Evolutionary conservation across 2,888 invertebrate species (phyloP).

Genomic region (Pediacus dermestoides): DNA sequence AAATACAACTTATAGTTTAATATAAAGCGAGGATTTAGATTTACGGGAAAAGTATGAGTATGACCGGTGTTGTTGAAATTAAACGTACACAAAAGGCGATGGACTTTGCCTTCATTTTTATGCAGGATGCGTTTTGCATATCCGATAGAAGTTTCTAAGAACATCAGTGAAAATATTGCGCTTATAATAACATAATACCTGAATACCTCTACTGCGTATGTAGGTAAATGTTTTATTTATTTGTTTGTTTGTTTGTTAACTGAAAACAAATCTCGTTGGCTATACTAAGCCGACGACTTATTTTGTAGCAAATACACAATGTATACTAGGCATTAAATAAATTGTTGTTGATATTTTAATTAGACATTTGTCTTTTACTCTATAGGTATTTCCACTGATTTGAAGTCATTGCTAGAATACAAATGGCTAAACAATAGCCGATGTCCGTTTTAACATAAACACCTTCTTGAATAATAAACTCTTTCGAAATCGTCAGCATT

Average conservation of each 20-base stretch:
- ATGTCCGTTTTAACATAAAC: constrained; percentile 28
- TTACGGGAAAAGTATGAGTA: background rate
- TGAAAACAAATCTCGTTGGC: too few relatives aligned
- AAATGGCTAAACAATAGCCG: constrained; percentile 31
- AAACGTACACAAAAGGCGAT: constrained; percentile 23
- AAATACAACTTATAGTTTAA: too few relatives aligned
- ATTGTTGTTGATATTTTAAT: too few relatives aligned
- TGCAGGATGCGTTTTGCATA: constrained; percentile 41
- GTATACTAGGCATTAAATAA: too few relatives aligned
- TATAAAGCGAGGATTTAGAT: too few relatives aligned
- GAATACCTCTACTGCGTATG: too few relatives aligned
- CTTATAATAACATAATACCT: constrained; percentile 26
- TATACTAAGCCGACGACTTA: too few relatives aligned
- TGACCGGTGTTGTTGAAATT: constrained; percentile 5
- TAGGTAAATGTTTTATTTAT: constrained; percentile 15
- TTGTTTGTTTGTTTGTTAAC: too few relatives aligned
- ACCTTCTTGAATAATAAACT: constrained; percentile 27
- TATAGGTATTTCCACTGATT: constrained; percentile 20
- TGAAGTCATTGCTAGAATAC: constrained; percentile 24
- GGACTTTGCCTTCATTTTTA: constrained; percentile 37
- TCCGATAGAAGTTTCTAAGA: constrained; percentile 40
- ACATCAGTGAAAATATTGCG: constrained; percentile 32
- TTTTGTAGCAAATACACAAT: too few relatives aligned
- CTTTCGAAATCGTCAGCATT: constrained; percentile 22
- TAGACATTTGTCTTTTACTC: too few relatives aligned